These are phyloP conservation scores for Deilephila elpenor DNA, from an alignment of 2,888 invertebrate species.

Conservation along the genomic window DNA sequence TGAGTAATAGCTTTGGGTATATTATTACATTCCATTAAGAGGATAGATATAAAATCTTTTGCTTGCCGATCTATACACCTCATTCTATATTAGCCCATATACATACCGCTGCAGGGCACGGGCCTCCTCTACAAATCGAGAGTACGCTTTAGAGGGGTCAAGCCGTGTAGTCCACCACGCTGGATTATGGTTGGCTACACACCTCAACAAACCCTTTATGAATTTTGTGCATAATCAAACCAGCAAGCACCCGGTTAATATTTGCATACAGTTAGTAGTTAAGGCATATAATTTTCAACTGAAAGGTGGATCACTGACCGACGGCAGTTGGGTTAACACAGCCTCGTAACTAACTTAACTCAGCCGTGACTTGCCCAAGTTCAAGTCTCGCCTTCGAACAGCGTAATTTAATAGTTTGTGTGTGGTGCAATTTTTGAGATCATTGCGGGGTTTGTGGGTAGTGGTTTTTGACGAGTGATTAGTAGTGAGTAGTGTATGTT, in stretches of 20 bases:
- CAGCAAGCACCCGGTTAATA: background rate
- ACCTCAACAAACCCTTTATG: too few species aligned
- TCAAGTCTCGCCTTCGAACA: slow-evolving; percentile 47
- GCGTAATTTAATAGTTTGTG: slow-evolving; percentile 56
- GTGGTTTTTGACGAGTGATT: background rate
- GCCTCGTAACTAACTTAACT: slow-evolving; percentile 49
- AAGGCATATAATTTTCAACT: slow-evolving; percentile 43
- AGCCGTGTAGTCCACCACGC: too few species aligned
- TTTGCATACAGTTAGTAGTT: slow-evolving; percentile 26
- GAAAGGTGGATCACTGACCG: slow-evolving; percentile 52
- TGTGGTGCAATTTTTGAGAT: slow-evolving; percentile 39
- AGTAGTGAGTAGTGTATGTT: background rate
- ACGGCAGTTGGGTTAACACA: slow-evolving; percentile 48
- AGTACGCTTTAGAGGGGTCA: too few species aligned
- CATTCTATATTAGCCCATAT: too few species aligned
- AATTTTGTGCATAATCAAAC: too few species aligned
- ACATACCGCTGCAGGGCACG: too few species aligned
- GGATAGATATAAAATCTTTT: too few species aligned
- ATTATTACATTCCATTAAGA: too few species aligned
- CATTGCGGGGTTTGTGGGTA: background rate
- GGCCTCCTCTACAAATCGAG: too few species aligned
- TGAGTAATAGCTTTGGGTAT: too few species aligned
- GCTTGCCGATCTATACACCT: too few species aligned
- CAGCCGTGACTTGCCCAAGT: slow-evolving; percentile 54
- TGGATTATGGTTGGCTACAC: too few species aligned